A percentile compares a stretch with the other conserved stretches of the same genome.
Evolutionary conservation across 2,797 vertebrate species (phyloP).

Genomic region (Gastrophryne carolinensis): DNA sequence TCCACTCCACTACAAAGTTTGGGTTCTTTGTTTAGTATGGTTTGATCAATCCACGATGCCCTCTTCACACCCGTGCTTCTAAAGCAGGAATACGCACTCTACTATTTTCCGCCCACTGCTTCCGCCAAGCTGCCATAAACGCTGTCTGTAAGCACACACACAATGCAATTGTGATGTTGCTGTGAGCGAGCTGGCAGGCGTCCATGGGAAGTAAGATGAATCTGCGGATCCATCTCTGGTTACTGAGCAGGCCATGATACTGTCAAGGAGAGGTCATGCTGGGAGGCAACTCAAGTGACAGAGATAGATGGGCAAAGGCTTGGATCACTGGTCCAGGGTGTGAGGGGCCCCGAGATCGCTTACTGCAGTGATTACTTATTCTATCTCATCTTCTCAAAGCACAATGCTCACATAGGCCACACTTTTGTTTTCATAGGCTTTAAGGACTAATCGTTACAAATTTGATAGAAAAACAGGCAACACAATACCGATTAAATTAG

Average conservation of each 20-base stretch:
- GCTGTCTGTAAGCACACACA: neutral
- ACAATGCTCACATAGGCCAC: neutral
- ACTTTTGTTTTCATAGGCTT: neutral
- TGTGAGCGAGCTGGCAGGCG: neutral
- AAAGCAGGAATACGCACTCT: too few relatives aligned
- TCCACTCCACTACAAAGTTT: too few relatives aligned
- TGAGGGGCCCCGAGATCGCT: slow-evolving; percentile 1
- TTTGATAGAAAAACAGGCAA: too few relatives aligned
- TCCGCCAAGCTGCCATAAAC: neutral
- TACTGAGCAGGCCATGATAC: slow-evolving; percentile 24
- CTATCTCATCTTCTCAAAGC: neutral
- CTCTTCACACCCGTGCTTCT: too few relatives aligned
- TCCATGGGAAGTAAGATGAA: slow-evolving; percentile 13
- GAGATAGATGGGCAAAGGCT: slow-evolving; percentile 20
- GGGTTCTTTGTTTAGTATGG: too few relatives aligned
- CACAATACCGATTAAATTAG: too few relatives aligned
- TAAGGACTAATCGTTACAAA: too few relatives aligned
- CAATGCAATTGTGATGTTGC: neutral
- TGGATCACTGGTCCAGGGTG: slow-evolving; percentile 7
- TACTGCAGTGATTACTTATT: slow-evolving; percentile 12
- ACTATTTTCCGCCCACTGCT: too few relatives aligned
- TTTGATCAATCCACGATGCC: too few relatives aligned
- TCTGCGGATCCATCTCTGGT: slow-evolving; percentile 6
- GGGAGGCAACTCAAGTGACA: slow-evolving; percentile 20
- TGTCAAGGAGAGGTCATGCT: slow-evolving; percentile 18